These are phyloP conservation scores for Nasonia oneida DNA, from an alignment of 2,888 invertebrate genomes.

Conservation along the genomic window DNA sequence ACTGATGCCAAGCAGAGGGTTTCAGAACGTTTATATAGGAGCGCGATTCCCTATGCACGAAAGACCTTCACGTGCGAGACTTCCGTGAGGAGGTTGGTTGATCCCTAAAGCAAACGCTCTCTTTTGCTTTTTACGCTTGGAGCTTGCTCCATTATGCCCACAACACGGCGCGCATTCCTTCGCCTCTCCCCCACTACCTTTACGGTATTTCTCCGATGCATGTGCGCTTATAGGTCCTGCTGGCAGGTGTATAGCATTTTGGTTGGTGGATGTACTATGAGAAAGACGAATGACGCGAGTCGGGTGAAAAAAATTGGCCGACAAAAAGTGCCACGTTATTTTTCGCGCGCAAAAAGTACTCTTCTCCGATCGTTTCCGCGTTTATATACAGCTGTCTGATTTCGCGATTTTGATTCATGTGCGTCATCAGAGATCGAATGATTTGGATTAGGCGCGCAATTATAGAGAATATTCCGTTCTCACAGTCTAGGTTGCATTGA, in stretches of 20 bases:
- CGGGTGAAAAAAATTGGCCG: neutral
- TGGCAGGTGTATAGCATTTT: neutral
- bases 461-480: too few species aligned
- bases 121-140: constrained; percentile 32
- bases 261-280: neutral
- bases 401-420: neutral
- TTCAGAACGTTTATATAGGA: constrained; percentile 72
- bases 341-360: neutral
- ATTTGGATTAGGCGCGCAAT: neutral
- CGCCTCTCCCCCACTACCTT: neutral
- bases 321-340: neutral
- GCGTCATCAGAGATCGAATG: neutral
- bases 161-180: neutral
- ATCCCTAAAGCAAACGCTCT: constrained; percentile 35
- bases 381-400: neutral
- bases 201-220: neutral
- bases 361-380: neutral
- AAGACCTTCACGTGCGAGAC: constrained; percentile 66
- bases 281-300: neutral
- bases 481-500: neutral
- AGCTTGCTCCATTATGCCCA: neutral
- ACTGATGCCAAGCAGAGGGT: constrained; percentile 71
- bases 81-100: constrained; percentile 30
- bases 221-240: too few species aligned
- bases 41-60: constrained; percentile 63